These are phyloP conservation scores for Theocolax elegans DNA, from an alignment of 1,140 invertebrate species.

Conservation along the genomic window DNA sequence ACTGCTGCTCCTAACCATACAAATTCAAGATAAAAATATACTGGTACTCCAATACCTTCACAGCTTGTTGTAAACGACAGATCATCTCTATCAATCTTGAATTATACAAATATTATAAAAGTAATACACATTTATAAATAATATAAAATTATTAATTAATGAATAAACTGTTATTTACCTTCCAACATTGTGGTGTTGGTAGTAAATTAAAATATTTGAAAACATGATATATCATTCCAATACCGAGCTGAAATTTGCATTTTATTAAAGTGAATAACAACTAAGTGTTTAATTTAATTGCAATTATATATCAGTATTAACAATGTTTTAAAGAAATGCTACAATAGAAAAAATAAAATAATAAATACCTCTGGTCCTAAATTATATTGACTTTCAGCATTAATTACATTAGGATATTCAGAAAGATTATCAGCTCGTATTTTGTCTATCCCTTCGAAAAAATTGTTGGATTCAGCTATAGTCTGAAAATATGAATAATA, in stretches of 20 bases:
- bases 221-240: slow-evolving; percentile 70
- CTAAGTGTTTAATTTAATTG: no score
- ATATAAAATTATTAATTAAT: no score
- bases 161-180: slow-evolving; percentile 50
- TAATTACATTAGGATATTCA: slow-evolving; percentile 82
- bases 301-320: no score
- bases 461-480: slow-evolving; percentile 76
- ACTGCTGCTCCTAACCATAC: slow-evolving; percentile 76
- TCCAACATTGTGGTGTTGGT: slow-evolving; percentile 58
- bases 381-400: slow-evolving; percentile 84
- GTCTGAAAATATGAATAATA: slow-evolving; percentile 91
- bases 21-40: slow-evolving; percentile 80
- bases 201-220: slow-evolving; percentile 64
- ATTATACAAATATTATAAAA: slow-evolving; percentile 2
- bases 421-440: slow-evolving; percentile 81
- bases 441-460: slow-evolving; percentile 72
- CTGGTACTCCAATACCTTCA: slow-evolving; percentile 80
- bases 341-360: neutral
- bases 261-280: neutral
- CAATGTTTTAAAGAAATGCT: no score
- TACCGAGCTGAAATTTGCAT: slow-evolving; percentile 66
- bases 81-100: slow-evolving; percentile 72
- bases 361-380: slow-evolving; percentile 82
- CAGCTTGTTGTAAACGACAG: slow-evolving; percentile 78
- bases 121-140: neutral